Percentiles rank a stretch among this genome's conserved stretches.
These are phyloP conservation scores for Emydocephalus ijimae DNA, from an alignment of 2,113 vertebrate species.

Conservation along the genomic window DNA sequence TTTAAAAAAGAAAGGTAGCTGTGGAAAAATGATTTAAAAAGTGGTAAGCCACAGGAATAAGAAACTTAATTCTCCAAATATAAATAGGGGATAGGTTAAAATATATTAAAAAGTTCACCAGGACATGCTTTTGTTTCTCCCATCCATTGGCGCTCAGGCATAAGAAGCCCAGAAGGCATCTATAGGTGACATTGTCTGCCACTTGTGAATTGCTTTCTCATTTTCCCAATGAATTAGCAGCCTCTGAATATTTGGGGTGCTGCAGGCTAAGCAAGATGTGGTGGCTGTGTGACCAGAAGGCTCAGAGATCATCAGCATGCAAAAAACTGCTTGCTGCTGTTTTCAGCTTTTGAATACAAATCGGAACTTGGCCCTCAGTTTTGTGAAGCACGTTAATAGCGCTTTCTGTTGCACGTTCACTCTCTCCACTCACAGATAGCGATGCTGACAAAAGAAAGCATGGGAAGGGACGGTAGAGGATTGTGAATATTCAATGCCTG, in stretches of 20 bases:
- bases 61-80: not conserved
- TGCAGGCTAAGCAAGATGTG: not conserved
- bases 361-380: not conserved
- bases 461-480: not conserved
- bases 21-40: not conserved
- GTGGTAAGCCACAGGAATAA: not conserved
- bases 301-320: slow-evolving; percentile 22
- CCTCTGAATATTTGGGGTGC: not conserved
- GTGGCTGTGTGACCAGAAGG: not conserved
- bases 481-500: slow-evolving; percentile 24
- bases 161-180: not conserved
- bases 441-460: not conserved
- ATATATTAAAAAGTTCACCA: not conserved
- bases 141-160: not conserved
- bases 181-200: not conserved
- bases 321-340: not conserved
- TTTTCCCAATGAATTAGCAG: not conserved
- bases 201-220: not conserved
- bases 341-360: slow-evolving; percentile 23
- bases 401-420: not conserved
- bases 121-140: not conserved
- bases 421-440: not conserved
- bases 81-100: not conserved
- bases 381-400: not conserved
- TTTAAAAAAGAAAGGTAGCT: not conserved